phyloP scores from a whole-genome alignment of 1,140 invertebrate genomes.

The Maconellicoccus hirsutus region DNA sequence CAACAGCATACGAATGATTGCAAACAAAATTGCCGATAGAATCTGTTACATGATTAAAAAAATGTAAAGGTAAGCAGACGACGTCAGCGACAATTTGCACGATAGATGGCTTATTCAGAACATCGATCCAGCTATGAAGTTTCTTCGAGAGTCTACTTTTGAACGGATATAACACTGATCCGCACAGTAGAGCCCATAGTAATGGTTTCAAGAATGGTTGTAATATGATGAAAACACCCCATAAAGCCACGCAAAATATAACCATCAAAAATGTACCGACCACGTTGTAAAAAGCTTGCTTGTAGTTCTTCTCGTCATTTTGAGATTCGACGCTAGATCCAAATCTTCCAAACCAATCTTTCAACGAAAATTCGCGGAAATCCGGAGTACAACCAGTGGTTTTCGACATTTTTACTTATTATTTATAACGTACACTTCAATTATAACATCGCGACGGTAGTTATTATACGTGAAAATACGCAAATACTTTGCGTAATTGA shows the following conservation, averaged over 20 bases:
- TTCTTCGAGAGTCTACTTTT: slow-evolving; percentile 60
- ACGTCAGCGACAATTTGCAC: slow-evolving; percentile 39
- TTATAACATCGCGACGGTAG: too few species aligned
- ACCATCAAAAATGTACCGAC: slow-evolving; percentile 57
- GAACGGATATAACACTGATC: slow-evolving; percentile 78
- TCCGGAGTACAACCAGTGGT: background rate
- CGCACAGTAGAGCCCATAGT: slow-evolving; percentile 86
- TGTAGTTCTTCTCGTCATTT: slow-evolving; percentile 67
- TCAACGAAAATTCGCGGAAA: slow-evolving; percentile 6
- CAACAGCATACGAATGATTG: slow-evolving; percentile 38
- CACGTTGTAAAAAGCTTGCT: slow-evolving; percentile 76
- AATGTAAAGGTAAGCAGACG: slow-evolving; percentile 50
- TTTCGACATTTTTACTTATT: background rate
- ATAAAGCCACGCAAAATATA: slow-evolving; percentile 50
- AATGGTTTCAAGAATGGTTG: slow-evolving; percentile 84
- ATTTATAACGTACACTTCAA: background rate
- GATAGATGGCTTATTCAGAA: slow-evolving; percentile 38
- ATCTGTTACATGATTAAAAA: slow-evolving; percentile 58
- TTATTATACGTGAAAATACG: too few species aligned
- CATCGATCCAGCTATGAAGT: slow-evolving; percentile 43
- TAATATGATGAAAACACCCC: slow-evolving; percentile 70
- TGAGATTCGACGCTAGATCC: slow-evolving; percentile 32
- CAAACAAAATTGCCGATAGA: slow-evolving; percentile 49
- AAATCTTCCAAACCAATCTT: slow-evolving; percentile 14
- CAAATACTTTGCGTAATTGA: too few species aligned